phyloP scores from a whole-genome alignment of 1,140 invertebrate genomes.

The Chironomus tepperi region DNA sequence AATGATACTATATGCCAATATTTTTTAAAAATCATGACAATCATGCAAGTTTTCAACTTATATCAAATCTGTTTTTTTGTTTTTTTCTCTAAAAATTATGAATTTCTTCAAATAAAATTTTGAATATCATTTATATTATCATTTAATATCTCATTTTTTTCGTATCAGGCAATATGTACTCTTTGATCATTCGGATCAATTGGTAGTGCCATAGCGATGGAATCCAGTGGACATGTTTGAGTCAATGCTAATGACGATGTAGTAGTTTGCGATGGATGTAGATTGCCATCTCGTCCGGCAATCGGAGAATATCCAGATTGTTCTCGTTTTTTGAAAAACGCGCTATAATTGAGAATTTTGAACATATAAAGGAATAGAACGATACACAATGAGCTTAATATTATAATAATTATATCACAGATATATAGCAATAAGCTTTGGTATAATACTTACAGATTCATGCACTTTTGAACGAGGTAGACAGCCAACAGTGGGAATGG shows the following conservation, averaged over 20 bases:
- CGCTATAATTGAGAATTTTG: slow-evolving; percentile 1
- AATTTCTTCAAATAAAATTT: not conserved
- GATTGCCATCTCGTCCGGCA: slow-evolving; percentile 4
- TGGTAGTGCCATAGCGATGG: not conserved
- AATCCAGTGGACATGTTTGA: not conserved
- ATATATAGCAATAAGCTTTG: too few relatives aligned
- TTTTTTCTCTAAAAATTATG: too few relatives aligned
- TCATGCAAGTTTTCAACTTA: not conserved
- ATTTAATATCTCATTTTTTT: too few relatives aligned
- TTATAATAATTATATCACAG: slow-evolving; percentile 1
- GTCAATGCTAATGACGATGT: not conserved
- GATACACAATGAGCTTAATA: not conserved
- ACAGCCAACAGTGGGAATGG: slow-evolving; percentile 67
- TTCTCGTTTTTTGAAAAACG: not conserved
- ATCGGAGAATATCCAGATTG: not conserved
- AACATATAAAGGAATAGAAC: slow-evolving; percentile 7
- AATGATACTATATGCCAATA: not conserved
- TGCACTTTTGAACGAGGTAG: slow-evolving; percentile 46
- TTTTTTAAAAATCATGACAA: not conserved
- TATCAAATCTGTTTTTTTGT: not conserved
- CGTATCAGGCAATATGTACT: not conserved
- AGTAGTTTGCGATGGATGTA: slow-evolving; percentile 5
- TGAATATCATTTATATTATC: too few relatives aligned
- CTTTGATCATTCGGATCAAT: slow-evolving; percentile 2
- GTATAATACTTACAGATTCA: not conserved